Base-by-base conservation (phyloP, 2,888 invertebrate genomes). In the Brenthis hecate region DNA sequence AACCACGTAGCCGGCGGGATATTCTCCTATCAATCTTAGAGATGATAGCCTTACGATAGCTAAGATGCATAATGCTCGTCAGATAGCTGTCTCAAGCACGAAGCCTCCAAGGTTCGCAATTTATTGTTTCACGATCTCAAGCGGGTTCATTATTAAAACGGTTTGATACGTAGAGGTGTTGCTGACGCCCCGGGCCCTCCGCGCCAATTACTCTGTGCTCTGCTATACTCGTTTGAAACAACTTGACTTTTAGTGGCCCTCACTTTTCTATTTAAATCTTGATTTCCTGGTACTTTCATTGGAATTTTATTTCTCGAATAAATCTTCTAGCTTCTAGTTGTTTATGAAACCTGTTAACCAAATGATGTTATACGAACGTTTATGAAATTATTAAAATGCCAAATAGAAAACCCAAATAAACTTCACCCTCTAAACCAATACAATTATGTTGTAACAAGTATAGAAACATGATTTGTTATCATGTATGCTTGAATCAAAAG, bases 101-200 rank as follows among this genome's bases (percentile, higher is more conserved):
- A 92, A 92, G 92, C 92, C 92, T 92, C 86, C 86, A 85, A 92
- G 92, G 89, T 87, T 92, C 84, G 92, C 92, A 92, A 92, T 92
- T 92, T 92, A 92, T 92, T 91, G 92, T 92, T 92, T 92, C 92
- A 92, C 92, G 92, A 92, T 92, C 90, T 89, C 88, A 83, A 84
- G 83, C 86, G 78, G 85, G 90, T 89, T 92, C 91, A 92, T 92
- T 92, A 92, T 92, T 92, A 92, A 92, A 92, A 92, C 91, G 90
- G 92, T 92, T 90, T 90, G 92, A 89, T 91, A 90, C 89, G 89
- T 90, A 83, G 87, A 92, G 92, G 92, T 92, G 92, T 92, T 92
- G 89, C 88, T 88, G 86, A 85, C 82, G 92, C 92, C 91, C 69
- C 81, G 72, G 92, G 92, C 89, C 76, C 81, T 84, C 50, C 23